phyloP scores from a whole-genome alignment of 30 jellyfish, hydroid and myxozoan species.

The Pseudorhiza aurosa region DNA sequence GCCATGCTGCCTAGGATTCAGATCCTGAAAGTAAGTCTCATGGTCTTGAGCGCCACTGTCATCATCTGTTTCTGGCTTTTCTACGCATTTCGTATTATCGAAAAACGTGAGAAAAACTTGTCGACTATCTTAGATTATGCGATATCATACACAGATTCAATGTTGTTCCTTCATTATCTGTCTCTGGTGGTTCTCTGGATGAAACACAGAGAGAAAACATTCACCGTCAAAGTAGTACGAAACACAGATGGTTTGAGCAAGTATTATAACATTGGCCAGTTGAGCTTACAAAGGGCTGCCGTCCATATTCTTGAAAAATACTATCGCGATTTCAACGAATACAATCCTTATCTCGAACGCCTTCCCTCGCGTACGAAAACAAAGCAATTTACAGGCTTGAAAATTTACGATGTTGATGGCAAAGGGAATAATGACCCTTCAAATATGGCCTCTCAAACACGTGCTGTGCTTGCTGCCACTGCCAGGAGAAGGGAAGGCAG shows the following conservation, averaged over 20 bases:
- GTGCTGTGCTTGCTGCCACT: conserved; percentile 96
- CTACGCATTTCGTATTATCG: conserved; percentile 84
- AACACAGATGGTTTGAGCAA: conserved; percentile 86
- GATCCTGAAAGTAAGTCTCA: conserved; percentile 74
- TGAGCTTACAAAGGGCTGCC: conserved; percentile 89
- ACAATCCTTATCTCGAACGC: conserved; percentile 89
- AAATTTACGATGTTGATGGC: conserved; percentile 94
- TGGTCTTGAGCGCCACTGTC: conserved; percentile 72
- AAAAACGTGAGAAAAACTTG: conserved; percentile 35
- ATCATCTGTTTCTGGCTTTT: conserved; percentile 88
- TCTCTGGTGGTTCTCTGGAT: conserved; percentile 90
- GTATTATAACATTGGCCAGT: conserved; percentile 86
- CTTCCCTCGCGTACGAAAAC: conserved; percentile 86
- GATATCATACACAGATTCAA: conserved; percentile 77
- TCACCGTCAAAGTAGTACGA: conserved; percentile 85
- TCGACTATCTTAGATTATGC: conserved; percentile 71
- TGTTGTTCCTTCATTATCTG: conserved; percentile 88
- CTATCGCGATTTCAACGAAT: conserved; percentile 90
- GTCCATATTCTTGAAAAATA: conserved; percentile 81
- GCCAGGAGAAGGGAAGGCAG: conserved; percentile 97
- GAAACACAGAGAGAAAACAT: conserved; percentile 80
- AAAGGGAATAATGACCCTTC: conserved; percentile 68
- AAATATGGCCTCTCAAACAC: conserved; percentile 79
- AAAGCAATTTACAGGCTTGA: conserved; percentile 81
- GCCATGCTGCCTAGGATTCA: conserved; percentile 84